Evolutionary conservation across 2,888 invertebrate genomes (phyloP).

Genomic region (Dorcus parallelipipedus): DNA sequence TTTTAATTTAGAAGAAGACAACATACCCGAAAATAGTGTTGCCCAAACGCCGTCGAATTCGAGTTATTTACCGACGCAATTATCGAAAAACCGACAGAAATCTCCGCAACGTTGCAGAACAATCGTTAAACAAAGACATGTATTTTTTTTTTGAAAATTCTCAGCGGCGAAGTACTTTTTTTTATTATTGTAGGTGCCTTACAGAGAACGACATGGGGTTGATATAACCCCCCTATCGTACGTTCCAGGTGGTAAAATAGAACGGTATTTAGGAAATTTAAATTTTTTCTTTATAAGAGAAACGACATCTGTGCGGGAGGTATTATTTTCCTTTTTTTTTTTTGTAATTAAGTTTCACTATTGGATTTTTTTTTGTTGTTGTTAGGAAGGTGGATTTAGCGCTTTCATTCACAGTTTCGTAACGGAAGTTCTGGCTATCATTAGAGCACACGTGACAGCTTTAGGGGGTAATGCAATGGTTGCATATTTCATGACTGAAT

Average conservation of each 20-base stretch:
- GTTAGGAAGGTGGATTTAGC: constrained; percentile 80
- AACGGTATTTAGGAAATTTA: constrained; percentile 82
- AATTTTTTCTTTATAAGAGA: constrained; percentile 95
- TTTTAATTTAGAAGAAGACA: constrained; percentile 77
- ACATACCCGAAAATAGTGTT: constrained; percentile 46
- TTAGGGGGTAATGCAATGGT: constrained; percentile 94
- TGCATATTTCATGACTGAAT: constrained; percentile 89
- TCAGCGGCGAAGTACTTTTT: constrained; percentile 4
- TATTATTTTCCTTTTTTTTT: constrained; percentile 28
- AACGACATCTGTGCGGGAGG: constrained; percentile 86
- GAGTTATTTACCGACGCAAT: constrained; percentile 31
- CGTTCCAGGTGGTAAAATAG: constrained; percentile 73
- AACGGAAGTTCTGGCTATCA: constrained; percentile 89
- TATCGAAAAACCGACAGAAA: constrained; percentile 52
- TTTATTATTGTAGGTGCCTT: constrained; percentile 43
- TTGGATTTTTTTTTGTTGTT: constrained; percentile 20
- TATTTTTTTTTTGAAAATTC: constrained; percentile 24
- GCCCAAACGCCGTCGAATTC: constrained; percentile 17
- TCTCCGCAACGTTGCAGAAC: constrained; percentile 53
- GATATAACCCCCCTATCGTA: constrained; percentile 79
- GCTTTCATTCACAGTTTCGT: constrained; percentile 94
- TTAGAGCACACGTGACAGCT: constrained; percentile 88
- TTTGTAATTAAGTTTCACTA: background rate
- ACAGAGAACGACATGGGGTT: constrained; percentile 59
- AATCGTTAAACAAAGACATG: constrained; percentile 40